Base-by-base conservation (phyloP, 2,797 vertebrate genomes). In the Sebastes steindachneri region DNA sequence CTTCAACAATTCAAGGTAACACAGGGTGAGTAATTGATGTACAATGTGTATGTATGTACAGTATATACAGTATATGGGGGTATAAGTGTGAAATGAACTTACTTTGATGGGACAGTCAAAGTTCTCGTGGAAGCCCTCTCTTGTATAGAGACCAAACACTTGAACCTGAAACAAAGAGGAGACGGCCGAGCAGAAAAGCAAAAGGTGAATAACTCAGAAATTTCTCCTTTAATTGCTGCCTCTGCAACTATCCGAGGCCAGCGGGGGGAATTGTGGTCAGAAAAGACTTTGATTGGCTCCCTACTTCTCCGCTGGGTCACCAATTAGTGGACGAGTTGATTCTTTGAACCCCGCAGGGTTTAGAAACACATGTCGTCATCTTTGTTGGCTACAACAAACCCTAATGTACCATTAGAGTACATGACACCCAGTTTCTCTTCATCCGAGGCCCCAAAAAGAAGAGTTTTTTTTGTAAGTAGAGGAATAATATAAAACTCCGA, bases 61-160 rank as follows among this genome's bases (percentile, higher is more conserved):
- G 41, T 45, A 45, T 37, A 45, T 45, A 41, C 37, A 21, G n/a
- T 35, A 11, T 9, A 0, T 3, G 12, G 21, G 33, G 2, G 19
- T 6, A 14, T 23, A 93, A 31, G 65, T 35, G 4, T 59, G 31
- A 64, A 1, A 9, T 10, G 9, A 71, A 85, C 97, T 96, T 96
- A 99, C 99, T 97, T 99, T 99, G 93, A 99, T 96, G 82, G 98
- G 98, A 93, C 97, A 99, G 95, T 99, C 98, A 89, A 99, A 99
- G 3, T 95, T 99, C 91, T 99, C 98, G 14, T 99, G 97, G 93
- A 98, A 99, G 92, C 98, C 98, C 93, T 99, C 98, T 48, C 97
- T 97, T 29, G 97, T 97, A 91, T 99, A 99, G 33, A 99, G 95
- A 73, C 98, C 99, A 81, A 98, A 97, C 51, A 99, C 98, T 83